Percentiles rank a stretch among this genome's conserved stretches.
phyloP scores from a whole-genome alignment of 1,140 invertebrate genomes.

The Calephelis nemesis region DNA sequence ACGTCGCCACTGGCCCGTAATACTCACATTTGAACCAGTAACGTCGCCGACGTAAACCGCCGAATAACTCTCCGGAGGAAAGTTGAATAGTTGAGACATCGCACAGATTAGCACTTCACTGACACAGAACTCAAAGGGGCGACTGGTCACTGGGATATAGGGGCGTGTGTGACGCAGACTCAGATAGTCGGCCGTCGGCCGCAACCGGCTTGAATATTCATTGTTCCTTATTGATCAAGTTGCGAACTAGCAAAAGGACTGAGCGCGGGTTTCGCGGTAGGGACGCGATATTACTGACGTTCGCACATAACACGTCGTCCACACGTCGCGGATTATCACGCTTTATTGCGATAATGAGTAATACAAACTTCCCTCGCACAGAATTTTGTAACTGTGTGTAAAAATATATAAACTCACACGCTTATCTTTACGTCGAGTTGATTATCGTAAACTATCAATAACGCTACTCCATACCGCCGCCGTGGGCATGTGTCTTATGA shows the following conservation, averaged over 20 bases:
- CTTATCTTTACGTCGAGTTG: neutral
- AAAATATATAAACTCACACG: conserved; percentile 5
- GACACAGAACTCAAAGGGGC: conserved; percentile 29
- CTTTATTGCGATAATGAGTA: conserved; percentile 60
- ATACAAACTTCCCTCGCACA: conserved; percentile 57
- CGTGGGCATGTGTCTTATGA: too few relatives aligned
- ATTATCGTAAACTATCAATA: conserved; percentile 2
- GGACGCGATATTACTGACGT: conserved; percentile 50
- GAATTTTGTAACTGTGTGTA: conserved; percentile 19
- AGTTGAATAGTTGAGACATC: conserved; percentile 55
- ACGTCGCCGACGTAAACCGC: conserved; percentile 62
- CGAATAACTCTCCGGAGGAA: conserved; percentile 70
- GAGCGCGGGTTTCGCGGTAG: conserved; percentile 41
- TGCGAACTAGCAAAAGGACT: conserved; percentile 34
- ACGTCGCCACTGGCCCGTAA: conserved; percentile 45
- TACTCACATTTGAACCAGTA: conserved; percentile 65
- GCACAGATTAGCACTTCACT: conserved; percentile 43
- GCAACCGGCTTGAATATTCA: conserved; percentile 44
- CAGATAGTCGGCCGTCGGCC: conserved; percentile 35
- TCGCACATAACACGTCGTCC: conserved; percentile 40
- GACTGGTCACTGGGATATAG: neutral
- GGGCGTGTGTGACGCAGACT: conserved; percentile 15
- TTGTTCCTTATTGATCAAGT: conserved; percentile 59
- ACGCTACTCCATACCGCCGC: too few relatives aligned
- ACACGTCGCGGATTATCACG: conserved; percentile 54